A percentile compares a stretch with the other conserved stretches of the same genome.
These are phyloP conservation scores for Eublepharis macularius DNA, from an alignment of 2,113 vertebrate species.

Conservation along the genomic window DNA sequence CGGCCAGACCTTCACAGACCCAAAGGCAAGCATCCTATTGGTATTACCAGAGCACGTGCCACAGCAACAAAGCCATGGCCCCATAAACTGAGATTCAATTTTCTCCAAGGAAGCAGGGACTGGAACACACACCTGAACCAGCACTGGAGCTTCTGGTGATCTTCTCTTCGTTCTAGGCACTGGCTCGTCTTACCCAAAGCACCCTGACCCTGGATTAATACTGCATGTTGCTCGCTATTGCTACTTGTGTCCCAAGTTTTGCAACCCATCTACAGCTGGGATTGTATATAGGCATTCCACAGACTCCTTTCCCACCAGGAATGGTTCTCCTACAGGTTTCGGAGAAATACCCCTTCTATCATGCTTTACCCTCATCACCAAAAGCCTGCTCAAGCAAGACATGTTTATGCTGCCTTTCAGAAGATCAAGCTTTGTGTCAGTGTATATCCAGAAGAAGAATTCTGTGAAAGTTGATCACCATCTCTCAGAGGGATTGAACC, in stretches of 20 bases:
- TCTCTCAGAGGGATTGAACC: not conserved
- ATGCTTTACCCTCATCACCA: not conserved
- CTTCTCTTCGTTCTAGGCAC: not conserved
- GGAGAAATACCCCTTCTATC: not conserved
- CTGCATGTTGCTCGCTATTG: not conserved
- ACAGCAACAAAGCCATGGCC: too few relatives aligned
- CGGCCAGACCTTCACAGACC: too few relatives aligned
- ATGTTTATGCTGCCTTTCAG: not conserved
- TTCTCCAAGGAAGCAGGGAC: too few relatives aligned
- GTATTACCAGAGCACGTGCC: too few relatives aligned
- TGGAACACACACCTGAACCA: not conserved
- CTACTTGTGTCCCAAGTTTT: not conserved
- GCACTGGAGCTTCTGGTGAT: not conserved
- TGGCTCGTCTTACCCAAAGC: too few relatives aligned
- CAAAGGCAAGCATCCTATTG: too few relatives aligned
- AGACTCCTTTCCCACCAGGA: not conserved
- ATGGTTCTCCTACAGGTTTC: not conserved
- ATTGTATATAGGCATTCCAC: not conserved
- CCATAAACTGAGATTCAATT: too few relatives aligned
- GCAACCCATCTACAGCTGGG: not conserved
- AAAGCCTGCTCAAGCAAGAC: not conserved
- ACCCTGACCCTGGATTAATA: not conserved
- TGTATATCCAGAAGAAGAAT: not conserved
- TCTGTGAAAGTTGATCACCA: not conserved
- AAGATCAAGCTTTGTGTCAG: not conserved